Conservation (phyloP, 2,113 vertebrate genomes). For the Coreoperca whiteheadi region DNA sequence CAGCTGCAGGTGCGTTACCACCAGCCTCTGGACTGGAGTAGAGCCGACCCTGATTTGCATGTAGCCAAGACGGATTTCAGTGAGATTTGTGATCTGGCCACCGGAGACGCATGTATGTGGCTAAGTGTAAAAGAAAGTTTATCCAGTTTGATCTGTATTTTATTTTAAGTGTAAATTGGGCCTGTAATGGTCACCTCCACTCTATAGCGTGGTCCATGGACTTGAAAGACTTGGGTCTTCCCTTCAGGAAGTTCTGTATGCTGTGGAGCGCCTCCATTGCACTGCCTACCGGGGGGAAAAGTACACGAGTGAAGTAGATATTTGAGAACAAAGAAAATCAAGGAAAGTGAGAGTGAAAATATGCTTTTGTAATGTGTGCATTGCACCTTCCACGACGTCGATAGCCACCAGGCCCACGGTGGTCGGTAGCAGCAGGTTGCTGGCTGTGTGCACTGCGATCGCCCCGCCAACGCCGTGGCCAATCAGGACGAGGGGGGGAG, state of each 20-base stretch:
- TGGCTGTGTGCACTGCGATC: constrained; percentile 74
- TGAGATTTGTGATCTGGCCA: background rate
- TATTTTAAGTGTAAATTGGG: too few species aligned
- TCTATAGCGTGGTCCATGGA: constrained; percentile 82
- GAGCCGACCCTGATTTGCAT: background rate
- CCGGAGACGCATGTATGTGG: background rate
- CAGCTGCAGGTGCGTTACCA: background rate
- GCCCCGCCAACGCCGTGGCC: constrained; percentile 81
- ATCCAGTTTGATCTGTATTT: background rate
- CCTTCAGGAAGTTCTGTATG: constrained; percentile 82
- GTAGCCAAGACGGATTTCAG: too few species aligned
- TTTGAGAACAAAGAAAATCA: background rate
- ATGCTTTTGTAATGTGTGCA: too few species aligned
- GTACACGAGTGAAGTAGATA: background rate
- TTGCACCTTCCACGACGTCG: constrained; percentile 75
- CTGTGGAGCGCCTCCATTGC: constrained; percentile 80
- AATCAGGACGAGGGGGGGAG: constrained; percentile 76
- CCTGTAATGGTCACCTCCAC: constrained; percentile 71
- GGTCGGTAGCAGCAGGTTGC: constrained; percentile 64
- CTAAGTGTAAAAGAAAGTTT: background rate
- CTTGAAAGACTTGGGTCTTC: constrained; percentile 80
- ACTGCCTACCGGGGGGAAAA: constrained; percentile 60
- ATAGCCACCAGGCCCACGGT: constrained; percentile 78
- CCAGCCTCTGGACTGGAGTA: background rate
- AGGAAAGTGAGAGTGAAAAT: too few species aligned